Evolutionary conservation across 2,797 vertebrate species (phyloP).

Genomic region (Hylomyscus alleni): DNA sequence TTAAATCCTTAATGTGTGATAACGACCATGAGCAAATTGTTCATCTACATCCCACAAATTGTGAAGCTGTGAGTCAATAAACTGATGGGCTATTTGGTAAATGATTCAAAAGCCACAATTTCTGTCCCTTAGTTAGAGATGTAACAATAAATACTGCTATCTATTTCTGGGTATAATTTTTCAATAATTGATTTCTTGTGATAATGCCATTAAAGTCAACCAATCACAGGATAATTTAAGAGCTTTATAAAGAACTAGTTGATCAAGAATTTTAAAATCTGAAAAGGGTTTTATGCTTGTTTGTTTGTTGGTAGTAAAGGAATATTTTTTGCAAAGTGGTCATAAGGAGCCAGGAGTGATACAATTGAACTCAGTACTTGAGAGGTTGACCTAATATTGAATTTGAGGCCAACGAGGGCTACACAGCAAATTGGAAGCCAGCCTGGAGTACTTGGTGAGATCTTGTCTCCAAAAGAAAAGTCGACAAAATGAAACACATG

Average conservation of each 20-base stretch:
- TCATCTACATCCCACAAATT: background rate
- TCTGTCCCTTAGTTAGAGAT: constrained; percentile 22
- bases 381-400: background rate
- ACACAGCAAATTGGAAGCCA: background rate
- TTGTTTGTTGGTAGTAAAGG: background rate
- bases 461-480: background rate
- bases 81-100: background rate
- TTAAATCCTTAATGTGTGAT: background rate
- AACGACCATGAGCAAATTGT: background rate
- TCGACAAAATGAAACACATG: background rate
- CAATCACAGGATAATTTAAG: background rate
- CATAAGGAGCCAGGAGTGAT: too few species aligned
- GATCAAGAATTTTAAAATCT: background rate
- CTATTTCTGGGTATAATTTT: background rate
- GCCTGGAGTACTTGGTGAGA: background rate
- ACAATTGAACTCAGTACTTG: background rate
- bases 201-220: constrained; percentile 7
- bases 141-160: background rate
- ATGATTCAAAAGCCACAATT: constrained; percentile 40
- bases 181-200: constrained; percentile 14
- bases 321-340: background rate
- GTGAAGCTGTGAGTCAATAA: background rate
- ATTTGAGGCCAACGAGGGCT: background rate
- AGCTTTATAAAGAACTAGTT: background rate
- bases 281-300: background rate